These are phyloP conservation scores for Gobio gobio DNA, from an alignment of 2,113 vertebrate genomes.

Conservation along the genomic window DNA sequence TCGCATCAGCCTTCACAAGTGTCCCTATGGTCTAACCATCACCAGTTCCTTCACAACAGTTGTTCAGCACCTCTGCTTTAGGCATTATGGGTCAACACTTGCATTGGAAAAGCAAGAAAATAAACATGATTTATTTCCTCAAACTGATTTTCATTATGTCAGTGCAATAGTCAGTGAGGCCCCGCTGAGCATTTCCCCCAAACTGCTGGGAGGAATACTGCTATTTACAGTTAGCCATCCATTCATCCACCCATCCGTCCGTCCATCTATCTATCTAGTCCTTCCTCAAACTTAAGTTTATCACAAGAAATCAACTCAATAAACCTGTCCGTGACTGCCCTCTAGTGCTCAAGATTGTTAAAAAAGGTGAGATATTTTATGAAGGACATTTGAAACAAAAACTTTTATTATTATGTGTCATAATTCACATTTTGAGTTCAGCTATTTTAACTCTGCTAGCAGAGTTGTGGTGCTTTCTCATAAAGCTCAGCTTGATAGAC, in stretches of 20 bases:
- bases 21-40: slow-evolving; percentile 29
- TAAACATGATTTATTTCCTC: slow-evolving; percentile 42
- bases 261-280: not conserved
- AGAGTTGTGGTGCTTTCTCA: slow-evolving; percentile 64
- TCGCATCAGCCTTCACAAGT: slow-evolving; percentile 25
- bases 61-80: slow-evolving; percentile 43
- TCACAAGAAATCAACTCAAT: not conserved
- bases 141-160: slow-evolving; percentile 27
- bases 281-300: not conserved
- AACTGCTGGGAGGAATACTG: not conserved
- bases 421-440: slow-evolving; percentile 64
- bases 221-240: not conserved
- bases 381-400: slow-evolving; percentile 7
- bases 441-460: slow-evolving; percentile 54
- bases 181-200: not conserved
- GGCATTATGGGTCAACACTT: slow-evolving; percentile 44
- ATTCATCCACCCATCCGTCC: not conserved
- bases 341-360: slow-evolving; percentile 3
- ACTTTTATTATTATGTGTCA: slow-evolving; percentile 40
- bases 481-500: slow-evolving; percentile 74
- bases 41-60: slow-evolving; percentile 43
- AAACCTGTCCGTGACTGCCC: slow-evolving; percentile 27
- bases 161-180: not conserved
- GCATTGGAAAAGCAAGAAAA: slow-evolving; percentile 36
- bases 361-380: not conserved